Percentiles rank a stretch among this genome's conserved stretches.
Conservation (phyloP, 2,888 invertebrate species). For the Amblyjoppa fuscipennis region DNA sequence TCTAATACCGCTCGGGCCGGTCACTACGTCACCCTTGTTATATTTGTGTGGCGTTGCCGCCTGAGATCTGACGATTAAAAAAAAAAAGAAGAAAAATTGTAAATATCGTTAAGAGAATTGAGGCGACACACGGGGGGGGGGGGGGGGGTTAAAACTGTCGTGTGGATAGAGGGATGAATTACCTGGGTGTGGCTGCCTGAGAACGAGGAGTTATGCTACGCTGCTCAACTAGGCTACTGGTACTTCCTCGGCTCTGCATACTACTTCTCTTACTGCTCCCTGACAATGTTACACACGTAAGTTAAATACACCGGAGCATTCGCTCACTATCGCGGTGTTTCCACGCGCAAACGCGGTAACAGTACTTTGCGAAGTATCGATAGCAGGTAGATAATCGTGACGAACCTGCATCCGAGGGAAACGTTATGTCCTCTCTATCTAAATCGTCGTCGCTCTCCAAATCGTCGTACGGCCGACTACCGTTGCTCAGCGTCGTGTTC, state of each 20-base stretch:
- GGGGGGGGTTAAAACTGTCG: background rate
- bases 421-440: slow-evolving; percentile 94
- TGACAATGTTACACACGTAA: slow-evolving; percentile 89
- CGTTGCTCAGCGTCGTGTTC: slow-evolving; percentile 87
- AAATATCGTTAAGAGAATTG: background rate
- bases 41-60: slow-evolving; percentile 97
- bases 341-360: background rate
- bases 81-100: slow-evolving; percentile 40
- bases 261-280: slow-evolving; percentile 96
- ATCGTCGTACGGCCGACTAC: slow-evolving; percentile 91
- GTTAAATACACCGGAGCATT: slow-evolving; percentile 73
- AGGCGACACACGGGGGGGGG: background rate
- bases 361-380: slow-evolving; percentile 2
- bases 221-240: slow-evolving; percentile 93
- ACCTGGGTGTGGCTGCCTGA: slow-evolving; percentile 96
- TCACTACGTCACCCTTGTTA: slow-evolving; percentile 98
- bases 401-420: slow-evolving; percentile 90
- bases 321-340: slow-evolving; percentile 36
- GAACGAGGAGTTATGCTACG: slow-evolving; percentile 95
- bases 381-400: background rate
- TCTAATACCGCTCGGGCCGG: slow-evolving; percentile 97
- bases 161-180: slow-evolving; percentile 68
- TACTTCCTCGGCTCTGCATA: slow-evolving; percentile 96
- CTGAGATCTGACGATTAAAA: slow-evolving; percentile 89
- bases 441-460: slow-evolving; percentile 97